phyloP scores from a whole-genome alignment of 2,797 vertebrate genomes.

The Acomys russatus region DNA sequence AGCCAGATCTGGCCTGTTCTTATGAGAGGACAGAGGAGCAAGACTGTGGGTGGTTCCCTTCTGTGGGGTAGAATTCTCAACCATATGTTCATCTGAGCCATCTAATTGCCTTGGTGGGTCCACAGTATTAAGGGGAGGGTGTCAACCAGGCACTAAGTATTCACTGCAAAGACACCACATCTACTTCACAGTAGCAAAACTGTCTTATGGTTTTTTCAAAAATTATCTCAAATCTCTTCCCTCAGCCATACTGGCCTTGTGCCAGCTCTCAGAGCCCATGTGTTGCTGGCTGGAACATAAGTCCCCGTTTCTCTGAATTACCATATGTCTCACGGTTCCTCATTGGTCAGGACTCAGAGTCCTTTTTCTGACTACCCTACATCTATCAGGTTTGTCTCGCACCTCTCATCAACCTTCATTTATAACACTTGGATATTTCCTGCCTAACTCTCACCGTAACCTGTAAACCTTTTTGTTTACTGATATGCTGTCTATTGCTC shows the following conservation, averaged over 20 bases:
- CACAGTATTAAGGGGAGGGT: not conserved
- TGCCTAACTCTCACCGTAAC: not conserved
- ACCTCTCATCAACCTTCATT: not conserved
- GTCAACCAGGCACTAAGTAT: not conserved
- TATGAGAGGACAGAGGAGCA: not conserved
- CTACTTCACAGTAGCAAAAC: not conserved
- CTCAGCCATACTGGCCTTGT: not conserved
- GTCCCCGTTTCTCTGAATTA: not conserved
- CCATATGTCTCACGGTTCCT: not conserved
- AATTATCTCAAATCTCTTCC: not conserved
- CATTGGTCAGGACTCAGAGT: not conserved
- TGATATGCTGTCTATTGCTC: not conserved
- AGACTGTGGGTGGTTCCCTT: not conserved
- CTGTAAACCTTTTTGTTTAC: not conserved
- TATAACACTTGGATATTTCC: not conserved
- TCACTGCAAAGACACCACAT: not conserved
- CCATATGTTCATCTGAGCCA: not conserved
- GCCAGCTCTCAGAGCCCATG: not conserved
- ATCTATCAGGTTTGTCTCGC: not conserved
- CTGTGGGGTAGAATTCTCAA: not conserved
- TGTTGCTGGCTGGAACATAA: not conserved
- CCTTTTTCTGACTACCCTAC: not conserved
- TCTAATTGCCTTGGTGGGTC: not conserved
- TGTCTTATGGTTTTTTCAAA: not conserved
- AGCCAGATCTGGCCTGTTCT: not conserved